phyloP scores from a whole-genome alignment of 2,888 invertebrate genomes.

The Epinotia demarniana region DNA sequence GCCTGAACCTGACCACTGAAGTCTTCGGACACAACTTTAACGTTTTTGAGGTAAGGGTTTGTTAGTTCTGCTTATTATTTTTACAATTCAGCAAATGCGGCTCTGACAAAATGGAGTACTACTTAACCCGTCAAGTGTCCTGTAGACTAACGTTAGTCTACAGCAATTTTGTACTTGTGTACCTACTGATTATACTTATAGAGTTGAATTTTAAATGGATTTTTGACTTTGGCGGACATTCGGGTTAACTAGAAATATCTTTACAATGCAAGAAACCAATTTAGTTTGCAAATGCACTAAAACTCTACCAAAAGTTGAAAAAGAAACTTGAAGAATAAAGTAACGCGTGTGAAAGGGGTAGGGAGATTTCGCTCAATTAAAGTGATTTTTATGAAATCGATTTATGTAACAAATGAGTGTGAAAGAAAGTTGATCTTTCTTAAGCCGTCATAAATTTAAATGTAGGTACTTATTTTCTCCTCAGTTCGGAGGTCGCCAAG shows the following conservation, averaged over 20 bases:
- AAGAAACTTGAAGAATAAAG: not conserved
- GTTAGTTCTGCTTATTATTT: not conserved
- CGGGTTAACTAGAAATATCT: not conserved
- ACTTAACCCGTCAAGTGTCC: too few relatives aligned
- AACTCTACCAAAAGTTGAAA: too few relatives aligned
- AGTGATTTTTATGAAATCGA: too few relatives aligned
- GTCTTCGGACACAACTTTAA: constrained; percentile 92
- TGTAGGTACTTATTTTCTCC: constrained; percentile 11
- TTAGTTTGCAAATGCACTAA: not conserved
- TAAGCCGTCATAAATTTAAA: not conserved
- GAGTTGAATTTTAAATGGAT: too few relatives aligned
- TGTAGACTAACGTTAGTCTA: too few relatives aligned
- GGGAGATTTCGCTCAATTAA: too few relatives aligned
- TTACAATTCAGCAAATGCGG: not conserved
- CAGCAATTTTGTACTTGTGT: too few relatives aligned
- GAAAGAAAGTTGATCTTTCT: not conserved
- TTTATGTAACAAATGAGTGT: not conserved
- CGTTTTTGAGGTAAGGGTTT: constrained; percentile 86
- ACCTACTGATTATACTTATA: too few relatives aligned
- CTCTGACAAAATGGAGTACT: not conserved
- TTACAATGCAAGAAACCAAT: not conserved
- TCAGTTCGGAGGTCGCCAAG: constrained; percentile 88
- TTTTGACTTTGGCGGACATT: too few relatives aligned
- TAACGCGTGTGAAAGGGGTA: not conserved
- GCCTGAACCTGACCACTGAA: constrained; percentile 90